Conservation (phyloP, 92 coral and sea anemone species). For the Meandrina meandrites region DNA sequence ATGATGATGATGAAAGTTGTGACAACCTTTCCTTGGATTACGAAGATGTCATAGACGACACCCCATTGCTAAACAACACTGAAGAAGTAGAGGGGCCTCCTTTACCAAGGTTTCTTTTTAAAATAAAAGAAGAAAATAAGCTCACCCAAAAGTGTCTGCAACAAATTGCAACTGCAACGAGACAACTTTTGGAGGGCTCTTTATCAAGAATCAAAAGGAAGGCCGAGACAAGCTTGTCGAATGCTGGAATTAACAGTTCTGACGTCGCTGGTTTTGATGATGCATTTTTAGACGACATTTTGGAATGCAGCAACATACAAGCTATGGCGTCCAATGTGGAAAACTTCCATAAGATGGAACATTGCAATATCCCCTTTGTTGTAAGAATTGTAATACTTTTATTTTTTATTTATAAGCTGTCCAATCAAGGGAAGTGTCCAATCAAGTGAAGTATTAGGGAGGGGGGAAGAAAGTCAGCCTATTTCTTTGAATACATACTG, state of each 20-base stretch:
- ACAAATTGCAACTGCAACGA: not conserved
- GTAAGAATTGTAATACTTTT: slow-evolving; percentile 1
- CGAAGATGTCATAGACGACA: not conserved
- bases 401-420: not conserved
- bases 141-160: slow-evolving; percentile 1
- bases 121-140: slow-evolving; percentile 15
- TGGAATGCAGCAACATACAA: not conserved
- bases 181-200: not conserved
- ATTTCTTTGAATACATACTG: no score
- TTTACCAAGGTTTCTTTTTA: not conserved
- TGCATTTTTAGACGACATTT: not conserved
- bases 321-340: slow-evolving; percentile 18
- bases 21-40: not conserved
- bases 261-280: slow-evolving; percentile 20
- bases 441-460: no score
- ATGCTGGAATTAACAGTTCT: slow-evolving; percentile 6
- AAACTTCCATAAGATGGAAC: not conserved
- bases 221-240: not conserved
- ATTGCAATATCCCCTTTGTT: slow-evolving; percentile 13
- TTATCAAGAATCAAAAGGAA: not conserved
- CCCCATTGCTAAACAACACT: not conserved
- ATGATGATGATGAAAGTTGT: not conserved
- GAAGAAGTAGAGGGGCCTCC: not conserved
- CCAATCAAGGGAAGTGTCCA: no score
- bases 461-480: no score